Evolutionary conservation across 2,113 vertebrate genomes (phyloP).

Genomic region (Zingel zingel): DNA sequence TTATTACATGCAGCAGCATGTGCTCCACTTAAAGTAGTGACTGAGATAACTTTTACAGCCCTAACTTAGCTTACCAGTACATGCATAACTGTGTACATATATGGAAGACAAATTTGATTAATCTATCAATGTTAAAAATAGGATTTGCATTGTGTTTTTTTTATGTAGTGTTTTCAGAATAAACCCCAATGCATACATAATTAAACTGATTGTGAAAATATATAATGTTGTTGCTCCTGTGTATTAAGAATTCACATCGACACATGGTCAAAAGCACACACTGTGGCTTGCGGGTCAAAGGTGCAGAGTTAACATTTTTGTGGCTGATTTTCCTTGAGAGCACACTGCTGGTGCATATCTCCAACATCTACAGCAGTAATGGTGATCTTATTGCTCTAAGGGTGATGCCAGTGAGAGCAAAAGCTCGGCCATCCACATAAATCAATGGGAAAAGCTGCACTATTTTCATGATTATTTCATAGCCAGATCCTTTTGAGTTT

Average conservation of each 20-base stretch:
- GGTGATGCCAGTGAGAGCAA: constrained; percentile 29
- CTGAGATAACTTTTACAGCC: background rate
- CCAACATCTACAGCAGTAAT: constrained; percentile 29
- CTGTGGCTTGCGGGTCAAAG: constrained; percentile 29
- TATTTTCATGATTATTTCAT: constrained; percentile 37
- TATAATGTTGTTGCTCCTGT: background rate
- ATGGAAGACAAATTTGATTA: background rate
- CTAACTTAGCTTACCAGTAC: too few relatives aligned
- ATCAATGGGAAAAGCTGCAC: constrained; percentile 25
- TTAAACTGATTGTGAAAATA: background rate
- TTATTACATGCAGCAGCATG: constrained; percentile 15
- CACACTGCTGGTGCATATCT: constrained; percentile 47
- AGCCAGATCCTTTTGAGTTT: background rate
- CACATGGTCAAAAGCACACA: background rate
- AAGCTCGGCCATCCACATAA: constrained; percentile 32
- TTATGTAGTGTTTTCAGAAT: too few relatives aligned
- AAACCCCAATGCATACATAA: background rate
- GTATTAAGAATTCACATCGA: background rate
- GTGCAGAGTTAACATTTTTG: constrained; percentile 43
- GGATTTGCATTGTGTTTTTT: background rate
- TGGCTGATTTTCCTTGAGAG: constrained; percentile 62
- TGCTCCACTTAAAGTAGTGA: background rate
- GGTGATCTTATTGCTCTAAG: constrained; percentile 25
- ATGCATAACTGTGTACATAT: background rate
- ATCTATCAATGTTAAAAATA: background rate